Evolutionary conservation across 2,113 vertebrate species (phyloP).

Genomic region (Cyprinus carpio): DNA sequence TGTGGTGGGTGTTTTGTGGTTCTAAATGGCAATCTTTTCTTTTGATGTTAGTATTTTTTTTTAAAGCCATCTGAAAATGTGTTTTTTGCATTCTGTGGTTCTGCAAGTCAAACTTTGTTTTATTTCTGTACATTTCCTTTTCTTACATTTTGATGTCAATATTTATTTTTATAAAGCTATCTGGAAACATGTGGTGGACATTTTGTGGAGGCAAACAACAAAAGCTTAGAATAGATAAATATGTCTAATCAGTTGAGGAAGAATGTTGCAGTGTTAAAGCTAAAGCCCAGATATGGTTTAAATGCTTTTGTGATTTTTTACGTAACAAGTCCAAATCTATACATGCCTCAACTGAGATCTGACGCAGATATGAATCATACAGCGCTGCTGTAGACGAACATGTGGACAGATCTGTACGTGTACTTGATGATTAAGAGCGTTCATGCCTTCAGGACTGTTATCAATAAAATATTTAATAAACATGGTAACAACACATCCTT

Average conservation of each 20-base stretch:
- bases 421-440: background rate
- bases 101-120: too few species aligned
- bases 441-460: background rate
- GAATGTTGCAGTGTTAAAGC: too few species aligned
- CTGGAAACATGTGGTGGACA: background rate
- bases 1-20: too few species aligned
- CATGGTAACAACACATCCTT: background rate
- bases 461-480: conserved; percentile 13
- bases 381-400: background rate
- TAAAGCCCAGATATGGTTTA: background rate
- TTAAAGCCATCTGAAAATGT: too few species aligned
- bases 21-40: too few species aligned
- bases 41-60: too few species aligned
- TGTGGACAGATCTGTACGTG: background rate
- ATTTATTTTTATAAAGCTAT: too few species aligned
- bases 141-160: too few species aligned
- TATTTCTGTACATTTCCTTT: too few species aligned
- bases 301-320: background rate
- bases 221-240: background rate
- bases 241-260: background rate
- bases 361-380: background rate
- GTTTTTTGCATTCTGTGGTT: too few species aligned
- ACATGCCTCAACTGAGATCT: background rate
- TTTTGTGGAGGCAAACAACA: background rate
- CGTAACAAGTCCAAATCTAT: background rate